These are phyloP conservation scores for Matsumurasca onukii DNA, from an alignment of 1,140 invertebrate species.

Conservation along the genomic window DNA sequence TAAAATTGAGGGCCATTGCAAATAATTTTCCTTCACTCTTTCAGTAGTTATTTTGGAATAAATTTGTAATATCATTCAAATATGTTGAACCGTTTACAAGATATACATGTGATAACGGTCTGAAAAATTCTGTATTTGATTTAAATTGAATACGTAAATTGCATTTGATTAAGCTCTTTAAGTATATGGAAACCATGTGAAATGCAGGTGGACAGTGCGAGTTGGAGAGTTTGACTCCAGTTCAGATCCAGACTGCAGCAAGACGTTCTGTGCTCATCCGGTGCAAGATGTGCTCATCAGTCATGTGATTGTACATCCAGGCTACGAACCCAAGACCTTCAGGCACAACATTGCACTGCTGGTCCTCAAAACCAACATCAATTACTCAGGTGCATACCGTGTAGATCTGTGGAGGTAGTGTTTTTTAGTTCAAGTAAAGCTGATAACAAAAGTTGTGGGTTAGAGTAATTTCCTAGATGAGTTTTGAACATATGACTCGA, in stretches of 20 bases:
- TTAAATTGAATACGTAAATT: too few species aligned
- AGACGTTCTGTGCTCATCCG: conserved; percentile 64
- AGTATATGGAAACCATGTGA: too few species aligned
- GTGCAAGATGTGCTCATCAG: conserved; percentile 63
- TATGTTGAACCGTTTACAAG: too few species aligned
- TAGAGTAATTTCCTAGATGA: background rate
- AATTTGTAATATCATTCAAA: too few species aligned
- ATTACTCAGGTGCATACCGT: conserved; percentile 61
- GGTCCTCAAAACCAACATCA: conserved; percentile 61
- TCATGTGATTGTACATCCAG: conserved; percentile 66
- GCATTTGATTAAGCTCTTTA: too few species aligned
- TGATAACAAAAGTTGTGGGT: background rate
- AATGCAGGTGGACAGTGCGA: conserved; percentile 58
- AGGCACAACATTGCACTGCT: conserved; percentile 67
- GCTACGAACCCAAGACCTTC: conserved; percentile 65
- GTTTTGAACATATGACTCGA: background rate
- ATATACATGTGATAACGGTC: too few species aligned
- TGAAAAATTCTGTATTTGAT: too few species aligned
- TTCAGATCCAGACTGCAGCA: conserved; percentile 62
- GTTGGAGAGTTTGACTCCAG: conserved; percentile 64
- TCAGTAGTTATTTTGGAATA: too few species aligned
- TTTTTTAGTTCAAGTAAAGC: background rate
- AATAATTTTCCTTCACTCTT: too few species aligned
- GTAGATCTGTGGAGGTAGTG: too few species aligned
- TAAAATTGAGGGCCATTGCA: too few species aligned